A percentile compares a stretch with the other conserved stretches of the same genome.
Evolutionary conservation across 2,888 invertebrate species (phyloP).

Genomic region (Lasioglossum marginatum): DNA sequence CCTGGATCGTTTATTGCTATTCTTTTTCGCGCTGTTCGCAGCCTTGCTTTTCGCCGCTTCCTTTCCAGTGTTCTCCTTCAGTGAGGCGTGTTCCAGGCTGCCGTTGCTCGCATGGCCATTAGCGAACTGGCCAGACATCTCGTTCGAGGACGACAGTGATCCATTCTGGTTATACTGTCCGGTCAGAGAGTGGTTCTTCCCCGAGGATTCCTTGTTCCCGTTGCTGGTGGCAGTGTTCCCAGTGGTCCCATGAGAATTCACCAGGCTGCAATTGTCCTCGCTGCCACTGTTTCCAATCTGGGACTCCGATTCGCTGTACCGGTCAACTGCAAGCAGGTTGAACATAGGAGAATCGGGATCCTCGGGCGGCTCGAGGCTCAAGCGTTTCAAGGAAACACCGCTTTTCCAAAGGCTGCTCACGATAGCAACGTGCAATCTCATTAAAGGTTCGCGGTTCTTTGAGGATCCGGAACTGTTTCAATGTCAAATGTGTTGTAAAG

Average conservation of each 20-base stretch:
- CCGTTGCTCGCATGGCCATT: constrained; percentile 83
- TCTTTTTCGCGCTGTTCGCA: constrained; percentile 89
- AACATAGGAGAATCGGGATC: constrained; percentile 49
- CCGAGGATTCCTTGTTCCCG: constrained; percentile 81
- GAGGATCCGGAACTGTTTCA: neutral
- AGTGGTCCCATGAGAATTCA: constrained; percentile 72
- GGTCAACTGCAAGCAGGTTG: constrained; percentile 88
- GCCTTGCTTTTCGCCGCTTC: constrained; percentile 84
- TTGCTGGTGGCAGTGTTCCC: constrained; percentile 78
- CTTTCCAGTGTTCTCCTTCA: constrained; percentile 84
- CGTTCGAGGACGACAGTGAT: constrained; percentile 75
- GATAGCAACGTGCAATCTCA: neutral
- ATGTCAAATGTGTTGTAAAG: too few species aligned
- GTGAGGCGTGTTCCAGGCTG: constrained; percentile 88
- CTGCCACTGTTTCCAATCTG: constrained; percentile 88
- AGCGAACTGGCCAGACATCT: constrained; percentile 77
- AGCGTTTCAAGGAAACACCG: constrained; percentile 20
- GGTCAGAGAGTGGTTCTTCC: constrained; percentile 82
- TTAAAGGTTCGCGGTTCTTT: neutral
- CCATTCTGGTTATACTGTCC: constrained; percentile 81
- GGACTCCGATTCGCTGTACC: constrained; percentile 95
- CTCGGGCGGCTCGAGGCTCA: neutral
- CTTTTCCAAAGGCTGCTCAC: neutral
- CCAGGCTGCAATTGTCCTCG: constrained; percentile 85
- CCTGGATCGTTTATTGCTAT: constrained; percentile 92